phyloP scores from a whole-genome alignment of 2,888 invertebrate species.

The Drosophila setosimentum region DNA sequence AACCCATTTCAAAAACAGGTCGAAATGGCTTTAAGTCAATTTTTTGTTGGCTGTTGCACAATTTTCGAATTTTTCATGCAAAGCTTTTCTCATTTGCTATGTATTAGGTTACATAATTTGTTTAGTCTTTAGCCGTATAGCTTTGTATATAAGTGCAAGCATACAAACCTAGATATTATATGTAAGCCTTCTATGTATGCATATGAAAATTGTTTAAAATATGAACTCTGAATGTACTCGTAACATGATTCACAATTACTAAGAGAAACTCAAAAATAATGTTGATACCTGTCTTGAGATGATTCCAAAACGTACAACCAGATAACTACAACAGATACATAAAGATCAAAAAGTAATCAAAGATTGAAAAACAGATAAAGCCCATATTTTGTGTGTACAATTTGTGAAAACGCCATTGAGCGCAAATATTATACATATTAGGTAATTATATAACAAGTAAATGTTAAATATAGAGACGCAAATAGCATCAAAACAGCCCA shows the following conservation, averaged over 20 bases:
- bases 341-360: conserved; percentile 25
- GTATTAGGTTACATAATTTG: conserved; percentile 12
- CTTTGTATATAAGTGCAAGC: conserved; percentile 35
- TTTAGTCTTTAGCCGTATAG: conserved; percentile 19
- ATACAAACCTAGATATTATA: conserved; percentile 10
- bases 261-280: conserved; percentile 27
- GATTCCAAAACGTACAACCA: conserved; percentile 24
- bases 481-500: conserved; percentile 62
- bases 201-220: conserved; percentile 9
- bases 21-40: conserved; percentile 51
- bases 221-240: conserved; percentile 14
- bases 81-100: conserved; percentile 35
- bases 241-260: conserved; percentile 33
- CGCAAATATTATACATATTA: conserved; percentile 31
- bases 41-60: conserved; percentile 55
- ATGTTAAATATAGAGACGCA: conserved; percentile 37
- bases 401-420: conserved; percentile 51
- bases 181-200: conserved; percentile 5
- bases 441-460: conserved; percentile 34
- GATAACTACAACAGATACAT: conserved; percentile 28
- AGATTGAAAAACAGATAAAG: conserved; percentile 43
- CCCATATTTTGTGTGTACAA: conserved; percentile 71
- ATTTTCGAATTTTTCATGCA: conserved; percentile 38
- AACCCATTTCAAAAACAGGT: conserved; percentile 24
- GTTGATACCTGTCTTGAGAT: conserved; percentile 32